Base-by-base conservation (phyloP, 2,888 invertebrate genomes). In the Lasioglossum leucozonium region DNA sequence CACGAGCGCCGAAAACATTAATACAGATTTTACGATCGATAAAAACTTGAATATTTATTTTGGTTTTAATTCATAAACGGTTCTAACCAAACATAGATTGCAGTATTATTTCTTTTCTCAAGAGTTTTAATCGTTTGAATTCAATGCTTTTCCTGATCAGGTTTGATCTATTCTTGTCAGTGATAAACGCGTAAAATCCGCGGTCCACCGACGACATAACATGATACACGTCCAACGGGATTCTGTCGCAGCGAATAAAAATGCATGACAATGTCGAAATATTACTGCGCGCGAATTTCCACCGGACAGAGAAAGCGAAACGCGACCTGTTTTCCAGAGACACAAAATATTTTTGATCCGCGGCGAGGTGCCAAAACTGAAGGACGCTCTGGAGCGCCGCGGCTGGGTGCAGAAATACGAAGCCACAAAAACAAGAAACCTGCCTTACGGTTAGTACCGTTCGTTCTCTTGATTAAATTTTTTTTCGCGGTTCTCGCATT, bases 331-430 rank as follows among this genome's bases (percentile, higher is more conserved):
- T 44, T 77, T 80, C 8, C 90, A 94, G 93, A 90, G 86, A 44
- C 93, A 93, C 81, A 93, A 93, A 89, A 89, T 94, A 88, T 94
- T 94, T 84, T 91, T 93, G 74, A 92, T 94, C 72, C 93, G 94
- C 18, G 94, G 94, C 67, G 93, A 94, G 55, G 82, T 95, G 77
- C 94, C 94, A 34, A 93, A 92, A 85, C 89, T 95, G 81, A 92
- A 92, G 78, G 91, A 91, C 82, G 91, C 93, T 73, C 88, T 94
- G 58, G 91, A 93, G 85, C 87, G 92, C 55, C 90, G 93, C 73
- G 94, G 94, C 5, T 94, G 94, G 94, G 82, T 94, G 4, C 93
- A 94, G 81, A 94, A 94, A 88, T 94, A 94, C 87, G 94, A 94
- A 84, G 88, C 92, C 26, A 87, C 87, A 37, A 93, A 91, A 89